Base-by-base conservation (phyloP, 1,140 invertebrate species). In the Alviniconcha marisindica region DNA sequence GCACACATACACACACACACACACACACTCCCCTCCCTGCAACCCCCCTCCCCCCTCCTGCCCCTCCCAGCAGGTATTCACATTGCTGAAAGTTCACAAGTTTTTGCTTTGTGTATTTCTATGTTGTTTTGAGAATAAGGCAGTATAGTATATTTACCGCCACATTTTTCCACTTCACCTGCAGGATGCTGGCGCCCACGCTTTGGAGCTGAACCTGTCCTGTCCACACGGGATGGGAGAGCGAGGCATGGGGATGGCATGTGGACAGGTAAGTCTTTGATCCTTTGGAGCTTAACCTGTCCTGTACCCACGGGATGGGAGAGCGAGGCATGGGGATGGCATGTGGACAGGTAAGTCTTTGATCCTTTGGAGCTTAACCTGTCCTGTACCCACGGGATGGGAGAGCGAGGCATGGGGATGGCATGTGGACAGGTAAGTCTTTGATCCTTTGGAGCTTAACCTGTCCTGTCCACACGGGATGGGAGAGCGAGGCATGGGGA, bases 341-440 rank as follows among this genome's bases (percentile, higher is more conserved):
- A 48, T 99, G 98, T 94, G 99, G 98, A 84, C 98, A 99, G 95
- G 96, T 97, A 91, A 91, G 88, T n/a, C n/a, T n/a, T n/a, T n/a
- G n/a, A 99, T 94, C 98, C 97, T 0, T 93, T 99, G 4, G 99
- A 99, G 93, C 93, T 99, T 51, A 99, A 99, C 94, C 93, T 99
- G 5, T 99, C 97, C 0, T 99, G 99, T 94, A 98, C 99, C 0
- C 98, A 99, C 94, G 99, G 99, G 38, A 99, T 99, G 98, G 98
- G 94, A 95, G 97, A 79, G 86, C 90, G 88, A 82, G 98, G 98
- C 77, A 99, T 99, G 98, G 98, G 98, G 0, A 92, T 99, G 42
- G 98, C 98, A 48, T 99, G 98, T 94, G 99, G 98, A 84, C 98
- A 99, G 95, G 96, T 97, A 91, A 91, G 88, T n/a, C n/a, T n/a